Base-by-base conservation (phyloP, 2,113 vertebrate species). In the Nothocercus julius region DNA sequence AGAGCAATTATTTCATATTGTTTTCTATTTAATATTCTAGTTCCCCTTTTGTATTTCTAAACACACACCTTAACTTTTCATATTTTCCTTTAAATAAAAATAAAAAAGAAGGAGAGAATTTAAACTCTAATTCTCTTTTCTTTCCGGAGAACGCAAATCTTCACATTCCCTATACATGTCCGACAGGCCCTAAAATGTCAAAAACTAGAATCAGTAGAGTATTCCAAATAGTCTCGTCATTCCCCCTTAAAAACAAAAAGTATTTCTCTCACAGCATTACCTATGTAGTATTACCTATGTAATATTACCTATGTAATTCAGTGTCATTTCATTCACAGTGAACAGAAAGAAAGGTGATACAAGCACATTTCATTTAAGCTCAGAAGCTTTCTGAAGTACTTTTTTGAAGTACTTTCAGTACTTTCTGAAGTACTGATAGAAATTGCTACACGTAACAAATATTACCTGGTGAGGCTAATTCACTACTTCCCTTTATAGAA, bases 141-240 rank as follows among this genome's bases (percentile, higher is more conserved):
- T 61, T 68, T 63, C 53, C 53, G 19, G 61, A 90, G 62, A 80
- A 40, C 2, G 8, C 20, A 67, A 20, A 68, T 34, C 38, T 59
- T 32, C 19, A 51, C 3, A 30, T 30, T 47, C 32, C 16, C 17
- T 40, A 17, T 6, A 27, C 9, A 8, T 59, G 44, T 54, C 4
- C 17, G 4, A 20, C 24, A 44, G 75, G 44, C 54, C 13, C n/a
- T 49, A 42, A n/a, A 93, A 78, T 4, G 11, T 15, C n/a, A 67
- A n/a, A 49, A 68, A 72, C 22, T 44, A 82, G 17, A 90, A 78
- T 17, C 2, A 1, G 7, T 6, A 32, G 15, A 64, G 6, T 32
- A 72, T 36, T 88, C 13, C 25, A 38, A 18, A 89, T 68, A 1
- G 2, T 2, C 1, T 5, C 2, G 11, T 1, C 2, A 45, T 14